Evolutionary conservation across 2,113 vertebrate species (phyloP).

Genomic region (Callocephalon fimbriatum): DNA sequence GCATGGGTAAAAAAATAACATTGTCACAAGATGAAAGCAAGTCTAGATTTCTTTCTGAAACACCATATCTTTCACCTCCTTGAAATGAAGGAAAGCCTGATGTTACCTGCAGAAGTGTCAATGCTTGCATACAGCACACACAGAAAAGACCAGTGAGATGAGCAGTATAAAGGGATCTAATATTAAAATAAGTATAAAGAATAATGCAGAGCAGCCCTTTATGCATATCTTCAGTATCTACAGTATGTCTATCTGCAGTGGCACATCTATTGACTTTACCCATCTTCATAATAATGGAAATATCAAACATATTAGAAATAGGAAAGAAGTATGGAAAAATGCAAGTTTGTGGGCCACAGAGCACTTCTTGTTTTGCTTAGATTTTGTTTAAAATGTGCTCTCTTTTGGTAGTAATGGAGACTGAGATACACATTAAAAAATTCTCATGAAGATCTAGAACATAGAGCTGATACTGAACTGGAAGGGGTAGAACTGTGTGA

Average conservation of each 20-base stretch:
- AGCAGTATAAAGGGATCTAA: neutral
- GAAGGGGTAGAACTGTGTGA: neutral
- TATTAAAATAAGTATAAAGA: neutral
- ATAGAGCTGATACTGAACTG: neutral
- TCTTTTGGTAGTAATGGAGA: neutral
- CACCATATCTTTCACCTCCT: neutral
- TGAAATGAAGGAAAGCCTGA: neutral
- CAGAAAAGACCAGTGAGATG: neutral
- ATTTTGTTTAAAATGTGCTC: neutral
- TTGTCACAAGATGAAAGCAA: neutral
- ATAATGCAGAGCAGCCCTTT: neutral
- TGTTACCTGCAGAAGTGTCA: neutral
- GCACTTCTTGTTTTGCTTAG: neutral
- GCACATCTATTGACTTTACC: neutral
- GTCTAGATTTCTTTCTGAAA: neutral
- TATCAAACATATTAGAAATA: neutral
- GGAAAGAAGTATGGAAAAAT: neutral
- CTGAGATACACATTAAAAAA: neutral
- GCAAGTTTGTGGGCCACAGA: neutral
- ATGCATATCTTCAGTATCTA: neutral
- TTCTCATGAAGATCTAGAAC: neutral
- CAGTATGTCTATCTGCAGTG: neutral
- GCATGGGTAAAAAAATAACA: neutral
- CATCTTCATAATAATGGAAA: neutral
- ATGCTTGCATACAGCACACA: neutral